A percentile compares a stretch with the other conserved stretches of the same genome.
Conservation (phyloP, 2,888 invertebrate genomes). For the Bombyx huttoni region DNA sequence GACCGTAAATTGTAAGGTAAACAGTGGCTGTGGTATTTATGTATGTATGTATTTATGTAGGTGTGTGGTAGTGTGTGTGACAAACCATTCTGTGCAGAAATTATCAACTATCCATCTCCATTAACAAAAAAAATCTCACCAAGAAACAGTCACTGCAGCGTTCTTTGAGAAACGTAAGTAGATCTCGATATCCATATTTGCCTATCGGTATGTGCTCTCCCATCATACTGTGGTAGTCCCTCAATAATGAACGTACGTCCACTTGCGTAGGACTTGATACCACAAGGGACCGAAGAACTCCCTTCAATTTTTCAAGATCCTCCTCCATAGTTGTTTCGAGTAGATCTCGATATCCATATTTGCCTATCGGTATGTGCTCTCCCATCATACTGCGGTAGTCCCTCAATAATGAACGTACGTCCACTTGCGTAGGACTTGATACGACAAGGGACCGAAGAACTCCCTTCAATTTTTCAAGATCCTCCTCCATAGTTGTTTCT, state of each 20-base stretch:
- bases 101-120: no score
- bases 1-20: no score
- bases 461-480: constrained; percentile 37
- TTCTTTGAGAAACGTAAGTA: constrained; percentile 39
- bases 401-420: constrained; percentile 32
- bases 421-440: constrained; percentile 45
- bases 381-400: constrained; percentile 52
- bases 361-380: constrained; percentile 26
- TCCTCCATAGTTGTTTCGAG: constrained; percentile 29
- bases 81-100: no score
- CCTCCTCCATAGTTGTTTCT: constrained; percentile 30
- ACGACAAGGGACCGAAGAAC: constrained; percentile 50
- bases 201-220: constrained; percentile 32
- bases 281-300: constrained; percentile 43
- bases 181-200: constrained; percentile 40
- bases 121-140: constrained; percentile 21
- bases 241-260: constrained; percentile 33
- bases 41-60: no score
- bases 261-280: constrained; percentile 50
- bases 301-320: constrained; percentile 39
- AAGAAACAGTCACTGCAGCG: constrained; percentile 45
- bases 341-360: constrained; percentile 39
- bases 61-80: no score
- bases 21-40: no score
- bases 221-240: constrained; percentile 47